Evolutionary conservation across 2,113 vertebrate genomes (phyloP), one percentile per base, ranked within the genome.

Genomic region (Dicentrarchus labrax): DNA sequence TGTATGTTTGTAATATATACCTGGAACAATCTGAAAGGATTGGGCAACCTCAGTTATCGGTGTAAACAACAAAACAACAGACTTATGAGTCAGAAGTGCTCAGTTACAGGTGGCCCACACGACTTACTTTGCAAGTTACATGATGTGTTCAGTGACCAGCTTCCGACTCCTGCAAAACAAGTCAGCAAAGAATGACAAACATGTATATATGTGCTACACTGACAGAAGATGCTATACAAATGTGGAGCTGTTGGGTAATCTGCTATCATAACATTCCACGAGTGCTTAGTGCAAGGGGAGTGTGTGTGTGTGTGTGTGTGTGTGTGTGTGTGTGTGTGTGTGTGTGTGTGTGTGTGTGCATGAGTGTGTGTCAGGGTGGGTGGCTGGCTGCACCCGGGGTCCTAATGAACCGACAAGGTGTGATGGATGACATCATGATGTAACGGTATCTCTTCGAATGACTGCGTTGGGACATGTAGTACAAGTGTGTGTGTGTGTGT

Each of bases 391-490:
- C 15, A 87, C 70, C n/a, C 21, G 15, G 51, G 53, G 72, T 47
- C 82, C 76, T 67, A 69, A 73, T 83, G 73, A 87, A 88, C 62
- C 51, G 24, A 64, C 4, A 72, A 70, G 72, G 59, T 83, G 24
- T 87, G 83, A 86, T 56, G 48, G 36, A 51, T 76, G 74, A 68
- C 86, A 73, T 43, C 36, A 71, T 86, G 76, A 89, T 85, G 84
- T 69, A 82, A 91, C 21, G 7, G 38, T 70, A 85, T 75, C 64
- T 76, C 73, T n/a, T 77, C 43, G 17, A 78, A 71, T 65, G 70
- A 84, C 50, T 65, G 22, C 50, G 24, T 41, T 41, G 47, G 79
- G 70, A 90, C 92, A 84, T 74, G 65, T 12, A 64, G 90, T 89
- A 62, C 84, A 69, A 80, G 71, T 77, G 60, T 45, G 59, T 39